Evolutionary conservation across 2,797 vertebrate genomes (phyloP).

Genomic region (Myoxocephalus aenaeus): DNA sequence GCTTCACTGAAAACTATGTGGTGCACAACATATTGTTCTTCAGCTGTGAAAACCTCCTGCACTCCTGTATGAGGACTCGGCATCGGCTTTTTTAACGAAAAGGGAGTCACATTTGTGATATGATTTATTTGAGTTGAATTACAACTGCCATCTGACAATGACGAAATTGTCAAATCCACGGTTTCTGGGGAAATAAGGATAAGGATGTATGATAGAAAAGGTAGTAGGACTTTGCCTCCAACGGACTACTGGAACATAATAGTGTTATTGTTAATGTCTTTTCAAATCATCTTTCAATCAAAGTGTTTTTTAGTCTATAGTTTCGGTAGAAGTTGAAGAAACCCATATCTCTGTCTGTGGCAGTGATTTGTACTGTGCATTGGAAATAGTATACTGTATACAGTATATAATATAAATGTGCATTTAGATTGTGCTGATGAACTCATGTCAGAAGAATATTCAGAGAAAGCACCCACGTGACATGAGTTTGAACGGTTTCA

Average conservation of each 20-base stretch:
- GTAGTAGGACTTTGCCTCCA: not conserved
- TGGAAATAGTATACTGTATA: too few relatives aligned
- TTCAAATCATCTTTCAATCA: not conserved
- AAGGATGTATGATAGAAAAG: not conserved
- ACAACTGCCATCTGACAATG: constrained; percentile 13
- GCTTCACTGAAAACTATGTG: constrained; percentile 8
- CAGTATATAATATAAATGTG: too few relatives aligned
- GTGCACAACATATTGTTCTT: constrained; percentile 8
- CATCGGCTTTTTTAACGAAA: constrained; percentile 1
- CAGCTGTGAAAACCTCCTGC: constrained; percentile 10
- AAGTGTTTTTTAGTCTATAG: not conserved
- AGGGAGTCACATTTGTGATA: constrained; percentile 11
- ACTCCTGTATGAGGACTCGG: constrained; percentile 2
- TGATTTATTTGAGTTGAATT: not conserved
- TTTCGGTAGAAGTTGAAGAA: not conserved
- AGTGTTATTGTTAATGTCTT: not conserved
- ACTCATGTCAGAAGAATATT: too few relatives aligned
- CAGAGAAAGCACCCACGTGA: too few relatives aligned
- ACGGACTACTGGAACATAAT: not conserved
- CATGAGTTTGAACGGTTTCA: too few relatives aligned
- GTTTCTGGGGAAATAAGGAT: not conserved
- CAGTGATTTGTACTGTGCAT: not conserved
- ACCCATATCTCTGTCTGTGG: not conserved
- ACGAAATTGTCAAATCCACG: constrained; percentile 4
- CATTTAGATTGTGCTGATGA: too few relatives aligned